A percentile compares a stretch with the other conserved stretches of the same genome.
Evolutionary conservation across 2,888 invertebrate species (phyloP).

Genomic region (Eurois occulta): DNA sequence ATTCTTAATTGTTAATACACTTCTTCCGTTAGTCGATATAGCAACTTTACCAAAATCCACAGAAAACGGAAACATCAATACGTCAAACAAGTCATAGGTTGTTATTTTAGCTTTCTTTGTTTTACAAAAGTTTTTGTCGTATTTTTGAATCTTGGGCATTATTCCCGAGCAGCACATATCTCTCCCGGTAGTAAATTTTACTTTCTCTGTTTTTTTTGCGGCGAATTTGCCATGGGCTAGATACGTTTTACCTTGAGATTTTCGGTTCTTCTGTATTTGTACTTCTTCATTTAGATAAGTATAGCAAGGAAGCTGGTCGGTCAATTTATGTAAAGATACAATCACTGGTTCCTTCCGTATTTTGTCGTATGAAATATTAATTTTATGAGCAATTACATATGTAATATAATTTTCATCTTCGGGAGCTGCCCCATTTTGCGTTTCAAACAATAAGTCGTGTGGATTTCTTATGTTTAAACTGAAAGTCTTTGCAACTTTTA

Average conservation of each 20-base stretch:
- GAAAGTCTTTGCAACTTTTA: conserved; percentile 75
- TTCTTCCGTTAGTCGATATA: conserved; percentile 77
- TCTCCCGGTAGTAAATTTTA: conserved; percentile 72
- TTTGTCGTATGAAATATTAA: conserved; percentile 75
- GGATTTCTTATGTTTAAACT: conserved; percentile 81
- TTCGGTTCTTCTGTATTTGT: conserved; percentile 54
- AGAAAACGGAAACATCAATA: conserved; percentile 76
- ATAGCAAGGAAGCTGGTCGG: conserved; percentile 75
- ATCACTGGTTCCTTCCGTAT: conserved; percentile 65
- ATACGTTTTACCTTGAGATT: conserved; percentile 71
- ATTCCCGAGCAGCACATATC: conserved; percentile 71
- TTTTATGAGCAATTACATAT: conserved; percentile 75
- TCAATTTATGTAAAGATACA: conserved; percentile 83
- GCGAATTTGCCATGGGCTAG: conserved; percentile 73
- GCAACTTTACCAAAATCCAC: conserved; percentile 84
- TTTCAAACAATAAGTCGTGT: conserved; percentile 67
- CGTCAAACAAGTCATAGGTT: conserved; percentile 78
- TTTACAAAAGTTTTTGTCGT: conserved; percentile 75
- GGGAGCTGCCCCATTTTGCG: conserved; percentile 27
- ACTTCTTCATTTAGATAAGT: conserved; percentile 75
- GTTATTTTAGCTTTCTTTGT: conserved; percentile 63
- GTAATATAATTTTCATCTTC: conserved; percentile 74
- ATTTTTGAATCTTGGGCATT: conserved; percentile 53
- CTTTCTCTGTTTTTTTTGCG: conserved; percentile 66
- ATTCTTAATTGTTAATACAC: conserved; percentile 79